Evolutionary conservation across 2,113 vertebrate species (phyloP).

Genomic region (Lasiurus cinereus): DNA sequence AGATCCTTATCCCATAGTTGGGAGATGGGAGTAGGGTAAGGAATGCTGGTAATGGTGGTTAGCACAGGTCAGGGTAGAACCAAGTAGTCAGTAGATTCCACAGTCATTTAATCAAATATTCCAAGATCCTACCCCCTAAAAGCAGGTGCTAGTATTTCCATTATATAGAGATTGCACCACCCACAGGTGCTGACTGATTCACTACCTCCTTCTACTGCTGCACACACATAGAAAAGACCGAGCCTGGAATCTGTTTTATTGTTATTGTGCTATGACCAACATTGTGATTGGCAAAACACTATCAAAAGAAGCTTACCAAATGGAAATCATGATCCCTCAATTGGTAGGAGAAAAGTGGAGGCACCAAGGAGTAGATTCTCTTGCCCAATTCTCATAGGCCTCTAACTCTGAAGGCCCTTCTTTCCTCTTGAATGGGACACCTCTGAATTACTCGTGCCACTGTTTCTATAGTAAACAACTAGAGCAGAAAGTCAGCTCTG

Average conservation of each 20-base stretch:
- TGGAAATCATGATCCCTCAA: not conserved
- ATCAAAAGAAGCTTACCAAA: not conserved
- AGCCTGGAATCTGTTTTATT: not conserved
- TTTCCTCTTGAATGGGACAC: not conserved
- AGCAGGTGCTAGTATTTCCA: not conserved
- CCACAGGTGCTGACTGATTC: not conserved
- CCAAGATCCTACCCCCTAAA: too few relatives aligned
- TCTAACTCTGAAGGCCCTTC: not conserved
- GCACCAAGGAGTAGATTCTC: not conserved
- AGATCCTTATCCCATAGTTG: not conserved
- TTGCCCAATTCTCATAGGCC: not conserved
- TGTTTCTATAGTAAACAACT: conserved; percentile 52
- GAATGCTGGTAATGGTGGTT: not conserved
- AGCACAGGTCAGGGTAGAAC: not conserved
- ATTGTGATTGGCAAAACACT: not conserved
- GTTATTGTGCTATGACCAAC: not conserved
- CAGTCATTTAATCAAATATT: not conserved
- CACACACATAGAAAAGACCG: not conserved
- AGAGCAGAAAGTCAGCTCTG: conserved; percentile 67
- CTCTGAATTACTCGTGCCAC: not conserved
- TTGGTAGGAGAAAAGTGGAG: not conserved
- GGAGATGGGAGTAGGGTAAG: not conserved
- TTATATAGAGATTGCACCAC: not conserved
- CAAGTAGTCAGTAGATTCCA: not conserved
- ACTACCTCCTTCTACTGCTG: not conserved